A percentile compares a stretch with the other conserved stretches of the same genome.
Conservation (phyloP, 2,888 invertebrate species). For the Drosophila koepferae region DNA sequence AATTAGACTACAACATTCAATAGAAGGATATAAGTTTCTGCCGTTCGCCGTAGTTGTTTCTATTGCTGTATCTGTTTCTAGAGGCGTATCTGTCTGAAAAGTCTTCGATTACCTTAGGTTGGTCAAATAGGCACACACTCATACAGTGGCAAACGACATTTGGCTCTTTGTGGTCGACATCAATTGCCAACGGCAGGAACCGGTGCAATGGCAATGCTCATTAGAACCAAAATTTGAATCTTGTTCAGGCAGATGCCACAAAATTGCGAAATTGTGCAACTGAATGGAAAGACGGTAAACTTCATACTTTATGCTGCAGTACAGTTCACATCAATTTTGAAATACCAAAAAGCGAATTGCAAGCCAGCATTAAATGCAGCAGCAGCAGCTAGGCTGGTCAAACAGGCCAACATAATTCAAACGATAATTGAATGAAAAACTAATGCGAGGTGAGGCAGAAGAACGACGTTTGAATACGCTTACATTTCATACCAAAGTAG, state of each 20-base stretch:
- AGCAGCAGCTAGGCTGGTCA: slow-evolving; percentile 13
- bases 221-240: background rate
- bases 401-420: slow-evolving; percentile 54
- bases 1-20: background rate
- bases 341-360: slow-evolving; percentile 23
- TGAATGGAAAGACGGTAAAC: slow-evolving; percentile 9
- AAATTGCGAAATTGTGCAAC: slow-evolving; percentile 15
- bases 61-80: background rate
- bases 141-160: background rate
- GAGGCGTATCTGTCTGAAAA: background rate
- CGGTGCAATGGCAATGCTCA: background rate
- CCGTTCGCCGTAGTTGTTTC: background rate
- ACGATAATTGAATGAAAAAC: slow-evolving; percentile 61
- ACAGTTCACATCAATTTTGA: slow-evolving; percentile 25
- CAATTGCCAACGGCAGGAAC: background rate
- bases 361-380: slow-evolving; percentile 12
- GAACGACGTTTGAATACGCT: slow-evolving; percentile 18
- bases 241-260: slow-evolving; percentile 31
- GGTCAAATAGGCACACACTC: background rate
- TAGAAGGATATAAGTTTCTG: background rate
- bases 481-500: background rate
- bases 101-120: background rate
- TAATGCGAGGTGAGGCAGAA: slow-evolving; percentile 22
- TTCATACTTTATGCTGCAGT: slow-evolving; percentile 9
- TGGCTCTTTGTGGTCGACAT: background rate